Percentiles rank a stretch among this genome's conserved stretches.
Evolutionary conservation across 1,140 invertebrate species (phyloP).

Genomic region (Stegodyphus mimosarum): DNA sequence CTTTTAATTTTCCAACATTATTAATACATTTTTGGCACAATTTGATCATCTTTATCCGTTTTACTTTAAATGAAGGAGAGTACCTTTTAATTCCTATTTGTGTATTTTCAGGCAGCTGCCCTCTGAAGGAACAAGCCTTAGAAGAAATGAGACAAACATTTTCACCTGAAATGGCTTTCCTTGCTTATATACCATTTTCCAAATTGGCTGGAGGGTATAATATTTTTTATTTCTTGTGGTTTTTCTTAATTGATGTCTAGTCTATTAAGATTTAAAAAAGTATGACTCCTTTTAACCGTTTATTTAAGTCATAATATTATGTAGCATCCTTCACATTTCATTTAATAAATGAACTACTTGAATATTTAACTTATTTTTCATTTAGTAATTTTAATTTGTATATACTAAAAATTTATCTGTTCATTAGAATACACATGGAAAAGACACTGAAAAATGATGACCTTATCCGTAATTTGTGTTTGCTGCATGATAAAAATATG

Average conservation of each 20-base stretch:
- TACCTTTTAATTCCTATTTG: background rate
- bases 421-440: slow-evolving; percentile 62
- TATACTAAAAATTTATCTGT: background rate
- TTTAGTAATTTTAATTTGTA: too few relatives aligned
- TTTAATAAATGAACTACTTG: too few relatives aligned
- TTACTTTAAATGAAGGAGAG: too few relatives aligned
- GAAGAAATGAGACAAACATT: slow-evolving; percentile 86
- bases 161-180: slow-evolving; percentile 83
- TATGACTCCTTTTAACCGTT: too few relatives aligned
- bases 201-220: slow-evolving; percentile 79
- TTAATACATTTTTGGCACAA: too few relatives aligned
- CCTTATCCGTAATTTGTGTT: slow-evolving; percentile 80
- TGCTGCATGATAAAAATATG: slow-evolving; percentile 68
- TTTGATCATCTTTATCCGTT: too few relatives aligned
- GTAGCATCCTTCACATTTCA: too few relatives aligned
- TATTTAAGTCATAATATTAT: too few relatives aligned
- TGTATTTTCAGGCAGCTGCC: slow-evolving; percentile 28
- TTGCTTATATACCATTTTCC: slow-evolving; percentile 83
- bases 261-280: too few relatives aligned
- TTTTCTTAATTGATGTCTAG: too few relatives aligned
- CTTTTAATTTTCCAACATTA: too few relatives aligned
- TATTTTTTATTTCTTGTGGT: slow-evolving; percentile 59
- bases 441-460: slow-evolving; percentile 79
- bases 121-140: slow-evolving; percentile 69
- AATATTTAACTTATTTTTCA: too few relatives aligned